Conservation (phyloP, 2,888 invertebrate genomes). For the Acanthococcus lagerstroemiae region DNA sequence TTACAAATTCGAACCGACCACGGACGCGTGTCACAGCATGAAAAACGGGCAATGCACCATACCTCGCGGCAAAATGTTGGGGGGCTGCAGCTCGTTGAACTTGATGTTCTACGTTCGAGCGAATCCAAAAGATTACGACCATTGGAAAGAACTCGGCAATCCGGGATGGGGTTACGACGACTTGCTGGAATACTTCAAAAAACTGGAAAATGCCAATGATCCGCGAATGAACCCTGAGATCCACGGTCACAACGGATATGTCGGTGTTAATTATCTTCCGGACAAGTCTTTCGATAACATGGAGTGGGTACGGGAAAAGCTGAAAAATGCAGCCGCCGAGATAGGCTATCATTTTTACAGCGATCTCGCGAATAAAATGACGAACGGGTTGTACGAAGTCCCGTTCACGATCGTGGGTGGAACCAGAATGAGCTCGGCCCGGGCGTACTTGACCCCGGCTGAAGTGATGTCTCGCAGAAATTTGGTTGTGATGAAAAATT, state of each 20-base stretch:
- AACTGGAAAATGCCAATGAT: background rate
- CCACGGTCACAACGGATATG: conserved; percentile 7
- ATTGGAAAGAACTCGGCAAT: conserved; percentile 11
- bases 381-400: background rate
- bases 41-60: background rate
- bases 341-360: background rate
- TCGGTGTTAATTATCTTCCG: background rate
- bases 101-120: conserved; percentile 8
- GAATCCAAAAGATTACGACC: conserved; percentile 7
- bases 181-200: conserved; percentile 15
- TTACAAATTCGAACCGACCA: background rate
- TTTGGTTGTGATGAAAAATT: conserved; percentile 11
- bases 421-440: conserved; percentile 10
- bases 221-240: background rate
- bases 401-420: background rate
- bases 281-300: background rate
- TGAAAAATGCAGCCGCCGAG: background rate
- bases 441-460: conserved; percentile 1
- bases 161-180: conserved; percentile 11
- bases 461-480: background rate
- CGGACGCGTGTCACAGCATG: conserved; percentile 4
- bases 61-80: conserved; percentile 7
- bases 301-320: background rate
- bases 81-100: conserved; percentile 18
- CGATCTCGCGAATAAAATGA: background rate